Evolutionary conservation across 2,888 invertebrate species (phyloP), one percentile per base, ranked within the genome.

Genomic region (Lasioglossum pauxillum): DNA sequence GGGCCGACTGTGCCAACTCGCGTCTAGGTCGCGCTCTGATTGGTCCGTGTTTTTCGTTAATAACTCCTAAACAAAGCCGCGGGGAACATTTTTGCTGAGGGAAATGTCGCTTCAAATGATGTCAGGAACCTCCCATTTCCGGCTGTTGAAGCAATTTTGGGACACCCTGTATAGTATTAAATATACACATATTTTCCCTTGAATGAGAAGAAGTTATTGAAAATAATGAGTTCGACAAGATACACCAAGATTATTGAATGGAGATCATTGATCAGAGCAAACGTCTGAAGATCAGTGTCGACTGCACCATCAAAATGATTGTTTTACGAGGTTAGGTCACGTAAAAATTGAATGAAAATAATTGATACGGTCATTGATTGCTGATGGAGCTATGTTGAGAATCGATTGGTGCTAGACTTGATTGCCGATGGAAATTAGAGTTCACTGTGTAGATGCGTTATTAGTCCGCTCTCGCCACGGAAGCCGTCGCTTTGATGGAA

Each of bases 401-500:
- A 69, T 23, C 23, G 35, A 83, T 82, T 67, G 60, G 35, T 49
- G 12, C 41, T 38, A 12, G 38, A 71, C 41, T 41, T 14, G 38
- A 41, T 38, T 71, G 78, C 69, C 67, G 75, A 44, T 60, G 69
- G 84, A 75, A 71, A 71, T 82, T 78, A 75, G 60, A 49, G 69
- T 8, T 64, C 72, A 41, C 49, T 16, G 23, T 23, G 38, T 23
- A 31, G 4, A 31, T 16, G 7, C 49, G 35, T 78, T 78, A 83
- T 78, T 83, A 72, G 71, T 38, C 35, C 23, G 10, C 35, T 19
- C 67, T 23, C 35, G 12, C 35, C 46, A 16, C 46, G 38, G 23
- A 27, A 46, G 35, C 38, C n/a, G 41, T 76, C 71, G 79, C 69
- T 76, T 79, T 74, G 73, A 75, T 71, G 79, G 76, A 85, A 82